phyloP scores from a whole-genome alignment of 2,888 invertebrate genomes.

The Elegia similella region DNA sequence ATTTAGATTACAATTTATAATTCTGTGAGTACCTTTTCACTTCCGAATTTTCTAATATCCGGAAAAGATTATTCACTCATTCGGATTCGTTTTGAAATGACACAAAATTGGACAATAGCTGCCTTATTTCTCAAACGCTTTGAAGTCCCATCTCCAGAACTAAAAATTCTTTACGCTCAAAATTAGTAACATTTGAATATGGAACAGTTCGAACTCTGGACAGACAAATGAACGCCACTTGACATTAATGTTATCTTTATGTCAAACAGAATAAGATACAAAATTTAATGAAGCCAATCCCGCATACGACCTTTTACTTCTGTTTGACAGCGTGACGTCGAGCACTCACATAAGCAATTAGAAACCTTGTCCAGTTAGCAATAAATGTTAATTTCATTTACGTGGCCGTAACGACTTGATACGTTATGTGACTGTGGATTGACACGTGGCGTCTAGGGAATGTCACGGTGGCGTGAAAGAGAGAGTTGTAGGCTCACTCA shows the following conservation, averaged over 20 bases:
- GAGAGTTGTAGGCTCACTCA: constrained; percentile 45
- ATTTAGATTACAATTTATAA: constrained; percentile 3
- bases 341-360: constrained; percentile 47
- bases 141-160: constrained; percentile 29
- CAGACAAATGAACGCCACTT: constrained; percentile 22
- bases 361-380: constrained; percentile 47
- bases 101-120: neutral
- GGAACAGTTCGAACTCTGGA: constrained; percentile 41
- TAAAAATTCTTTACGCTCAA: constrained; percentile 26
- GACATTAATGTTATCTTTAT: constrained; percentile 38
- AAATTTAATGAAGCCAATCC: constrained; percentile 32
- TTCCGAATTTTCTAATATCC: constrained; percentile 12
- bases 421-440: constrained; percentile 51
- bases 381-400: constrained; percentile 64
- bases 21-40: neutral
- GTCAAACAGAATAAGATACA: constrained; percentile 33
- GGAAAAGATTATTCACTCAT: neutral
- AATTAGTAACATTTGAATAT: constrained; percentile 47
- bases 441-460: constrained; percentile 70
- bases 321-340: constrained; percentile 28
- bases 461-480: constrained; percentile 52
- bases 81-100: neutral
- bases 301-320: constrained; percentile 26
- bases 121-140: neutral
- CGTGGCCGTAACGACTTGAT: constrained; percentile 50